Evolutionary conservation across 30 jellyfish, hydroid and myxozoan genomes (phyloP), one percentile per base, ranked within the genome.

Genomic region (Aurelia coerulea): DNA sequence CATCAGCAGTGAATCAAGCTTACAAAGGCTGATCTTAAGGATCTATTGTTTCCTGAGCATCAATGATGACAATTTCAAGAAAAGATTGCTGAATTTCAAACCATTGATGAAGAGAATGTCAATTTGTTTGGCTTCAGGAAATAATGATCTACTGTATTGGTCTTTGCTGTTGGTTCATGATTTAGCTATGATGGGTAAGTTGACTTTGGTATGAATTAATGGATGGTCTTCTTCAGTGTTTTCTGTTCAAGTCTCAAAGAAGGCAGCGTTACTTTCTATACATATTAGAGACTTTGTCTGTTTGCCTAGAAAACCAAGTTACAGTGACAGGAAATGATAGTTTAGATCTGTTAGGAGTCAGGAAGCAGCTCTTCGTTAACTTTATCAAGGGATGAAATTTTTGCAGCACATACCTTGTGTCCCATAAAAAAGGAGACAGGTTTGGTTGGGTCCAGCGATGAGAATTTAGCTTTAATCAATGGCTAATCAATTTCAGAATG

Each of bases 101-200:
- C 97, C 98, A 13, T 41, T 93, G 19, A 10, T 93, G 68, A 88
- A 93, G 62, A 81, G 90, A 51, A 68, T 93, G 50, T 76, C 98
- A 42, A 79, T 93, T 7, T 93, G 93, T 66, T 71, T 93, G 92
- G 93, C 93, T 46, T 93, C 98, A 17, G 97, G 97, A 14, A 83
- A 81, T 74, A 62, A 49, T 59, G 97, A 83, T 52, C 93, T 93
- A 51, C 89, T 88, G 15, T 75, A 89, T 58, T 88, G 98, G 88
- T 79, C 97, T n/a, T 52, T 93, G 65, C 64, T 93, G 91, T 65
- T 93, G 68, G 85, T 93, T 19, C 98, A 93, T 79, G 98, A 93
- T 62, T 78, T 87, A 17, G 96, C 93, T 0, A 84, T 87, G 94
- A 71, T 78, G 71, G 98, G 98, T 88, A 80, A 52, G 93, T 77